A percentile compares a stretch with the other conserved stretches of the same genome.
Conservation (phyloP, 2,888 invertebrate species). For the Marronus borbonicus region DNA sequence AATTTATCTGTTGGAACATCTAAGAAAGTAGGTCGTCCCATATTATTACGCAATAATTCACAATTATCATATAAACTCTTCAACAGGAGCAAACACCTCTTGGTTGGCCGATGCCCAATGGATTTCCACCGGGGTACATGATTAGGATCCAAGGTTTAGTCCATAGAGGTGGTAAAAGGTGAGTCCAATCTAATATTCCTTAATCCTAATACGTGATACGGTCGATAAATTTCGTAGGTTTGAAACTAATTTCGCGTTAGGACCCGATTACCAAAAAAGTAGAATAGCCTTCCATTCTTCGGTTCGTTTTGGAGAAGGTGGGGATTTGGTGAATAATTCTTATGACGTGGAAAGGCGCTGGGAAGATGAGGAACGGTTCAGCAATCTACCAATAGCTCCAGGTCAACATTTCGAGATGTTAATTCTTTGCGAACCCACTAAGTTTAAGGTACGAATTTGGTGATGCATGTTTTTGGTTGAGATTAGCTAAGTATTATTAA, state of each 20-base stretch:
- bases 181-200: neutral
- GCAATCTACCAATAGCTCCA: conserved; percentile 20
- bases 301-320: conserved; percentile 34
- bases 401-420: conserved; percentile 32
- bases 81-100: conserved; percentile 4
- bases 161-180: conserved; percentile 41
- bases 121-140: conserved; percentile 42
- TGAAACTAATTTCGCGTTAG: conserved; percentile 37
- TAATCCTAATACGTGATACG: neutral
- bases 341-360: conserved; percentile 29
- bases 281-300: conserved; percentile 40
- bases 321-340: conserved; percentile 34
- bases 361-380: conserved; percentile 27
- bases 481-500: neutral
- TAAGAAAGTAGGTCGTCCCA: neutral
- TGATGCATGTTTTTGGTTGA: neutral
- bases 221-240: conserved; percentile 23
- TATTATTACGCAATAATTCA: neutral
- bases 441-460: conserved; percentile 26
- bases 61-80: neutral
- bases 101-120: conserved; percentile 35
- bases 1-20: neutral
- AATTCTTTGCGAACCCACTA: conserved; percentile 39
- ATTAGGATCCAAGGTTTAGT: conserved; percentile 34
- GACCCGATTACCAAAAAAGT: conserved; percentile 37